Evolutionary conservation across 2,797 vertebrate genomes (phyloP).

Genomic region (Apogon talboti): DNA sequence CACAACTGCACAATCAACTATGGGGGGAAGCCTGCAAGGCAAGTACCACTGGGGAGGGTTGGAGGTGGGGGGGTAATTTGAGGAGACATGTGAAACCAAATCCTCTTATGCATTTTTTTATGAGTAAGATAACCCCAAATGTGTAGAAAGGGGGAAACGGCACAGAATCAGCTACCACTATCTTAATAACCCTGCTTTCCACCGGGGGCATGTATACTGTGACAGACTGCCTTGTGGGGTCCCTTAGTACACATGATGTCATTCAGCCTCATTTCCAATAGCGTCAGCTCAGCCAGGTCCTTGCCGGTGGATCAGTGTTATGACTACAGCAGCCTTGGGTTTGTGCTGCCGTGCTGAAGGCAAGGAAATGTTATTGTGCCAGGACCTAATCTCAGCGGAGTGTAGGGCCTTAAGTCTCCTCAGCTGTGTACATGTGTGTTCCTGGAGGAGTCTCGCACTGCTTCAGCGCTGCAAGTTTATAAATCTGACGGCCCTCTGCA

Average conservation of each 20-base stretch:
- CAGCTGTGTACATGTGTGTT: constrained; percentile 48
- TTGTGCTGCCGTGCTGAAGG: constrained; percentile 48
- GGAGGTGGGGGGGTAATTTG: constrained; percentile 68
- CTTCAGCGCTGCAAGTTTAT: constrained; percentile 69
- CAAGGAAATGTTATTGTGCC: constrained; percentile 42
- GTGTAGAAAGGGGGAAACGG: constrained; percentile 49
- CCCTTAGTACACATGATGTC: constrained; percentile 59
- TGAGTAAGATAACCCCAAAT: constrained; percentile 71
- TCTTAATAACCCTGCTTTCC: constrained; percentile 67
- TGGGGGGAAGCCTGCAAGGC: constrained; percentile 65
- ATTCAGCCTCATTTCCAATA: constrained; percentile 48
- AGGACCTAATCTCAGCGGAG: constrained; percentile 60
- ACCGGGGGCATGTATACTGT: constrained; percentile 56
- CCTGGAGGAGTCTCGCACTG: constrained; percentile 55
- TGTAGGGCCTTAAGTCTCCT: constrained; percentile 45
- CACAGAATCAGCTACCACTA: constrained; percentile 59
- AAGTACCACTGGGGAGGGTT: constrained; percentile 42
- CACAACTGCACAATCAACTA: constrained; percentile 76
- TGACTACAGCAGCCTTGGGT: constrained; percentile 63
- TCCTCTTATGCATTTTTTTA: constrained; percentile 71
- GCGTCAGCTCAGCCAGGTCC: constrained; percentile 46
- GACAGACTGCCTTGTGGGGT: constrained; percentile 38
- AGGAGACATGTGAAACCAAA: constrained; percentile 78
- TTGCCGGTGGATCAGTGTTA: constrained; percentile 55
- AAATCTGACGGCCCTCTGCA: constrained; percentile 70